Evolutionary conservation across 2,797 vertebrate genomes (phyloP).

Genomic region (Bovichtus diacanthus): DNA sequence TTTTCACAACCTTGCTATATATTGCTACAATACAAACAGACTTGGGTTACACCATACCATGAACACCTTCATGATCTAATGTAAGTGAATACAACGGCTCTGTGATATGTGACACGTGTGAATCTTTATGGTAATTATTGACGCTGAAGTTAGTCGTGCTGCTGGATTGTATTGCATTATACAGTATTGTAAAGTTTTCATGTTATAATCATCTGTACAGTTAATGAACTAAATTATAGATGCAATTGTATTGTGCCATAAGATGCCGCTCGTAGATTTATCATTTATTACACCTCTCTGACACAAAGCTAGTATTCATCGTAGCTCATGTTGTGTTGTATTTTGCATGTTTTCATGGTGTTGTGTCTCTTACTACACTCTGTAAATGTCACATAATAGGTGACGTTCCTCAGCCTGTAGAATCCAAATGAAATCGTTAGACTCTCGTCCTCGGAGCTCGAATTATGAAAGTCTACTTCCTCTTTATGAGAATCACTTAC

Average conservation of each 20-base stretch:
- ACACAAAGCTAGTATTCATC: background rate
- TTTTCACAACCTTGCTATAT: background rate
- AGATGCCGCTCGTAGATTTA: background rate
- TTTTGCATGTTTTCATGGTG: background rate
- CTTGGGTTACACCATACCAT: background rate
- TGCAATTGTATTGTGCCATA: background rate
- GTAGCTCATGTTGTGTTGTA: background rate
- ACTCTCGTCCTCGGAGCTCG: background rate
- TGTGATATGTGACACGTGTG: background rate
- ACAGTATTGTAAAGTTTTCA: background rate
- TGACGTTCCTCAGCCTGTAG: background rate
- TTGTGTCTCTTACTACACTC: background rate
- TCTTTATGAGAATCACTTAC: constrained; percentile 23
- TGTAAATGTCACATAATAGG: constrained; percentile 18
- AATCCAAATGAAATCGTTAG: constrained; percentile 21
- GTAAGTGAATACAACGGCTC: background rate
- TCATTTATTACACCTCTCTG: background rate
- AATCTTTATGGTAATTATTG: background rate
- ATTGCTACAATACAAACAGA: background rate
- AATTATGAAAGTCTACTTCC: constrained; percentile 22
- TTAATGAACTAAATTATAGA: background rate
- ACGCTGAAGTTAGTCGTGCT: background rate
- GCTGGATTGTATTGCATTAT: background rate
- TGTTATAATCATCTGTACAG: too few relatives aligned
- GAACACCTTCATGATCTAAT: background rate